A percentile compares a stretch with the other conserved stretches of the same genome.
Evolutionary conservation across 2,113 vertebrate genomes (phyloP).

Genomic region (Apodemus speciosus): DNA sequence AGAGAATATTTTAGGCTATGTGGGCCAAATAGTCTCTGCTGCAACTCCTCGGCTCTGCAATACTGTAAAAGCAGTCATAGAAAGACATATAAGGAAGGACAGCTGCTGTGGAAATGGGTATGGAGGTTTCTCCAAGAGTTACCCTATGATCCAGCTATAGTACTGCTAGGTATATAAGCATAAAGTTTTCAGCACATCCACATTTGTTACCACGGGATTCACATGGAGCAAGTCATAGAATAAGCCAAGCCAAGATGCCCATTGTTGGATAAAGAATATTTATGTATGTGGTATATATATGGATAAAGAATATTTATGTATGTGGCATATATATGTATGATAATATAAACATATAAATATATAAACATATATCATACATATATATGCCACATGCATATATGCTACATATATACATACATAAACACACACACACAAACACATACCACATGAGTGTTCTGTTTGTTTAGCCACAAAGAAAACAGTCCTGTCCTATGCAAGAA

Average conservation of each 20-base stretch:
- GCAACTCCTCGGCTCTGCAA: neutral
- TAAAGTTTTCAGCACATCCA: neutral
- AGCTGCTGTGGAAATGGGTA: no score
- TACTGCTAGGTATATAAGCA: neutral
- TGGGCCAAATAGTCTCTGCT: neutral
- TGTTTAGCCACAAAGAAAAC: neutral
- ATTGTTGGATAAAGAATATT: neutral
- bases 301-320: neutral
- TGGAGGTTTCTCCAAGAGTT: neutral
- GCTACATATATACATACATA: neutral
- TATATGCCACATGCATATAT: neutral
- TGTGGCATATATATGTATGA: neutral
- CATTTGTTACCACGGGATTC: neutral
- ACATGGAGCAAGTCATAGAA: neutral
- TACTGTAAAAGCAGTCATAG: neutral
- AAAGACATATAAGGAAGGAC: neutral
- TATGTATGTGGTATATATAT: no score
- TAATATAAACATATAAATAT: neutral
- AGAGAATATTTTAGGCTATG: slow-evolving; percentile 24
- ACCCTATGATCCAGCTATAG: neutral
- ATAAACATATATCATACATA: neutral
- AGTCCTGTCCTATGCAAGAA: neutral
- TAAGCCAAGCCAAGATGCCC: neutral
- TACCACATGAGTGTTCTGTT: neutral
- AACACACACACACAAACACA: neutral